These are phyloP conservation scores for Pseudomyrmex dendroicus DNA, from an alignment of 1,140 invertebrate species.

Conservation along the genomic window DNA sequence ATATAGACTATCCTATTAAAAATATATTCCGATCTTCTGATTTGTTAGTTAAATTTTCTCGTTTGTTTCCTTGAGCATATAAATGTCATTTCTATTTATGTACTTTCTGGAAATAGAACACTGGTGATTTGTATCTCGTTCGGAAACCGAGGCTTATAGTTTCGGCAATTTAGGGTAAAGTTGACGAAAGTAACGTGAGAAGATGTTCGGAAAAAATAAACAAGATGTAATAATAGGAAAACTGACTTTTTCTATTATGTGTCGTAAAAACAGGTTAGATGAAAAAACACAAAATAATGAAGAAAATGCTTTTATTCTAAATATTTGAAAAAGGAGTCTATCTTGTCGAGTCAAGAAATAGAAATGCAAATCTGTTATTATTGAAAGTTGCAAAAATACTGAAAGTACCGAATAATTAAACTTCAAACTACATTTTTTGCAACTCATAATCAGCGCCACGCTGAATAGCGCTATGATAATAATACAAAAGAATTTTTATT, in stretches of 20 bases:
- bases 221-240: neutral
- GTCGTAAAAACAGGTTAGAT: neutral
- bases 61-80: neutral
- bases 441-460: no score
- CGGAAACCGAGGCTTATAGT: slow-evolving; percentile 19
- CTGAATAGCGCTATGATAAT: no score
- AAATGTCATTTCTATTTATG: slow-evolving; percentile 34
- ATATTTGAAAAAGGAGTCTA: no score
- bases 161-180: slow-evolving; percentile 1
- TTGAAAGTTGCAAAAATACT: no score
- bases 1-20: neutral
- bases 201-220: slow-evolving; percentile 32
- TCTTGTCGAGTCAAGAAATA: no score
- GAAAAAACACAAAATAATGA: no score
- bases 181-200: slow-evolving; percentile 26
- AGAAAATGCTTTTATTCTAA: no score
- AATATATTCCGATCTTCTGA: neutral
- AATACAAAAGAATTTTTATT: neutral
- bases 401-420: no score
- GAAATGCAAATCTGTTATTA: no score
- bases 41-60: neutral
- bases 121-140: neutral
- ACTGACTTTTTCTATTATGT: neutral
- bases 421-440: no score
- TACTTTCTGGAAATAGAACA: slow-evolving; percentile 31